Percentiles rank a stretch among this genome's conserved stretches.
These are phyloP conservation scores for Esox lucius DNA, from an alignment of 2,797 vertebrate species.

Conservation along the genomic window DNA sequence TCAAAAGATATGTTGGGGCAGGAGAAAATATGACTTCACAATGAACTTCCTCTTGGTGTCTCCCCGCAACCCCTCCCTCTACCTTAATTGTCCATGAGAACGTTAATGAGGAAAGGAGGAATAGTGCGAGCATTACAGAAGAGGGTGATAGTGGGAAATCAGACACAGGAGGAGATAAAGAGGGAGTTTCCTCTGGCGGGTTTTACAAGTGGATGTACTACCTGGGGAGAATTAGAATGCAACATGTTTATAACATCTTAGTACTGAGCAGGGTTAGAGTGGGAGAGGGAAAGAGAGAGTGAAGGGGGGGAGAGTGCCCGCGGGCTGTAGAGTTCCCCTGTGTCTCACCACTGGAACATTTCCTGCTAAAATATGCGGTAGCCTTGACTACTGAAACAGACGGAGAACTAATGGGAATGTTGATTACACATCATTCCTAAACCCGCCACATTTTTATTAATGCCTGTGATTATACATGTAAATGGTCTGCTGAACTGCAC, in stretches of 20 bases:
- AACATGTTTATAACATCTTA: not conserved
- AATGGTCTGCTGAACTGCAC: not conserved
- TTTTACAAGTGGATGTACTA: not conserved
- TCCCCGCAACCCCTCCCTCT: not conserved
- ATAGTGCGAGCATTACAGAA: not conserved
- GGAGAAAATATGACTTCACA: not conserved
- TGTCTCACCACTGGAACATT: slow-evolving; percentile 52
- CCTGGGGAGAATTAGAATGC: not conserved
- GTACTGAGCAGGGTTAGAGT: not conserved
- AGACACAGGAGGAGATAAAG: not conserved
- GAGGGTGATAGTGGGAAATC: not conserved
- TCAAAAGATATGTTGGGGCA: not conserved
- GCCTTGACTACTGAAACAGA: slow-evolving; percentile 42
- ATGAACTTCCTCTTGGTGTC: not conserved
- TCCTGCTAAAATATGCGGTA: slow-evolving; percentile 59
- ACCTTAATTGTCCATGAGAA: not conserved
- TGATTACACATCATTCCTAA: slow-evolving; percentile 6
- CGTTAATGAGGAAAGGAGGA: not conserved
- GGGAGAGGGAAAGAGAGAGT: not conserved
- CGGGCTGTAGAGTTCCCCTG: slow-evolving; percentile 43
- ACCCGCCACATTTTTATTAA: not conserved
- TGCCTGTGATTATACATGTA: not conserved
- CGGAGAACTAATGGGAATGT: not conserved
- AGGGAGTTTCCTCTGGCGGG: not conserved
- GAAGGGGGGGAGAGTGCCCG: not conserved